A percentile compares a stretch with the other conserved stretches of the same genome.
phyloP scores from a whole-genome alignment of 2,888 invertebrate genomes.

The Sycophila texana region DNA sequence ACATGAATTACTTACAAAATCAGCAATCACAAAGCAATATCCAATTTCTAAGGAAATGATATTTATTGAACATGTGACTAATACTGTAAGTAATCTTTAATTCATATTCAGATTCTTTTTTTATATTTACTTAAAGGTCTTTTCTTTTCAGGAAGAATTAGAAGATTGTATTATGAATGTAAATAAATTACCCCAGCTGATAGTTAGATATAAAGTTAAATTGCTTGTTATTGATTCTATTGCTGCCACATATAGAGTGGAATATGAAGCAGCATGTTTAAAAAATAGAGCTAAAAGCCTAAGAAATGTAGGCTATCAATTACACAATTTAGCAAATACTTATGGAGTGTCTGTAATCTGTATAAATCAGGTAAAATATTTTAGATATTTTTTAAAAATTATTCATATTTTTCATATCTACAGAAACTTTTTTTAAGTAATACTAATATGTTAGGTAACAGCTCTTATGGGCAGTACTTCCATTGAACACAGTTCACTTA shows the following conservation, averaged over 20 bases:
- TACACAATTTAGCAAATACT: constrained; percentile 78
- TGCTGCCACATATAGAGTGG: constrained; percentile 82
- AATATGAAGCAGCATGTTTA: constrained; percentile 77
- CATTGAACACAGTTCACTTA: constrained; percentile 54
- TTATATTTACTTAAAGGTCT: constrained; percentile 10
- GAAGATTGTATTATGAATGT: constrained; percentile 76
- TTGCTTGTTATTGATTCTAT: constrained; percentile 85
- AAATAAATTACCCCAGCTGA: constrained; percentile 77
- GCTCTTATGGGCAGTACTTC: constrained; percentile 59
- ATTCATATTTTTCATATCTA: neutral
- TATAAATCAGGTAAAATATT: constrained; percentile 82
- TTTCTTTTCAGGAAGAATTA: constrained; percentile 77
- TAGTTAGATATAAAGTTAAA: constrained; percentile 78
- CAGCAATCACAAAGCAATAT: constrained; percentile 67
- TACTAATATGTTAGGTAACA: constrained; percentile 62
- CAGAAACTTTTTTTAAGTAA: neutral
- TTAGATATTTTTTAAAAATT: neutral
- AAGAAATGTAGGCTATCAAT: constrained; percentile 77
- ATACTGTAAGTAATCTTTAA: constrained; percentile 61
- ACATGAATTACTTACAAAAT: constrained; percentile 77
- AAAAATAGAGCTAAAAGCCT: constrained; percentile 79
- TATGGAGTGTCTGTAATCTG: constrained; percentile 81
- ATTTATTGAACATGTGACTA: constrained; percentile 82
- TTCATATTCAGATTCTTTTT: neutral
- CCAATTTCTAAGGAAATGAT: constrained; percentile 78